phyloP scores from a whole-genome alignment of 2,113 vertebrate genomes.

The Grantiella picta region DNA sequence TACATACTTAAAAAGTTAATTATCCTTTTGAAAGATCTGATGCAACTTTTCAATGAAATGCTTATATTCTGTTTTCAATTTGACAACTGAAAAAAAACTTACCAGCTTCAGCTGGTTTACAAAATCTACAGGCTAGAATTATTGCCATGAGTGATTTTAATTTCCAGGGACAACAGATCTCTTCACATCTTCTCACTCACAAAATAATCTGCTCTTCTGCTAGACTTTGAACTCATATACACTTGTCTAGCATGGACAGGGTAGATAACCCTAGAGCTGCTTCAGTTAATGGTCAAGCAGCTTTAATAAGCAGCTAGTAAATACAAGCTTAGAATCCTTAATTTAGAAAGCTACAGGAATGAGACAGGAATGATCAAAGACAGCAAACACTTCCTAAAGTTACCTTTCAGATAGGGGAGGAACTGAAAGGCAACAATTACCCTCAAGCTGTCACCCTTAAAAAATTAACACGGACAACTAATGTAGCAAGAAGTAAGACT shows the following conservation, averaged over 20 bases:
- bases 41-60: not conserved
- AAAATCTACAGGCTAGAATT: not conserved
- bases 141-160: not conserved
- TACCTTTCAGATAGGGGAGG: not conserved
- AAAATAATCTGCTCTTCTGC: not conserved
- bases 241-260: not conserved
- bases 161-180: not conserved
- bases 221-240: not conserved
- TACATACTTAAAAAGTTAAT: not conserved
- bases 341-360: not conserved
- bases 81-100: not conserved
- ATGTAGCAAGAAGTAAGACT: not conserved
- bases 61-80: not conserved
- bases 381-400: not conserved
- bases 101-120: not conserved
- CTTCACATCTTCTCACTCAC: not conserved
- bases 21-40: not conserved
- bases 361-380: not conserved
- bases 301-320: not conserved
- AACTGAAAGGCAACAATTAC: not conserved
- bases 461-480: not conserved
- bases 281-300: not conserved
- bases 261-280: not conserved
- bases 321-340: not conserved
- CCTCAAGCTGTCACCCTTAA: not conserved